Evolutionary conservation across 2,797 vertebrate genomes (phyloP).

Genomic region (Typhlichthys eigenmanni): DNA sequence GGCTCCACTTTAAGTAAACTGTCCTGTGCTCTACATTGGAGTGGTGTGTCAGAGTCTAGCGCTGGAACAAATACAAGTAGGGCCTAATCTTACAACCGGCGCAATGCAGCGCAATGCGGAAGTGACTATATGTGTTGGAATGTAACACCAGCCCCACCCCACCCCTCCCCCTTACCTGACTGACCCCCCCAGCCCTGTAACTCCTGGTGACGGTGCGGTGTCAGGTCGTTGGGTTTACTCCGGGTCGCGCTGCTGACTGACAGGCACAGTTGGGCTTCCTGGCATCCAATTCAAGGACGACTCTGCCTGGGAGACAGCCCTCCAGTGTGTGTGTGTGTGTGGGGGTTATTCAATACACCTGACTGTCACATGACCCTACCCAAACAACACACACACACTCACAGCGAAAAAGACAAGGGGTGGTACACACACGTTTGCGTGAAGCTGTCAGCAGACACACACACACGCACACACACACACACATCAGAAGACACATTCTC

Average conservation of each 20-base stretch:
- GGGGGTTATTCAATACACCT: constrained; percentile 52
- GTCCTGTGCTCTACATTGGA: too few species aligned
- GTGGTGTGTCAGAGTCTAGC: too few species aligned
- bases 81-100: too few species aligned
- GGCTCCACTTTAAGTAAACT: too few species aligned
- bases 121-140: too few species aligned
- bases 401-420: background rate
- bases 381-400: constrained; percentile 1
- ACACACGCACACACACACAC: background rate
- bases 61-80: too few species aligned
- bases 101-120: too few species aligned
- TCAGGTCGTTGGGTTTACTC: constrained; percentile 56
- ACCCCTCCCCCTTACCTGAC: too few species aligned
- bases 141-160: too few species aligned
- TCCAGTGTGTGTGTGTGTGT: constrained; percentile 46
- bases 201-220: constrained; percentile 6
- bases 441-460: constrained; percentile 3
- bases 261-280: constrained; percentile 68
- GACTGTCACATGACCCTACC: constrained; percentile 3
- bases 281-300: constrained; percentile 54
- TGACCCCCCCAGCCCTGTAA: background rate
- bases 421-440: background rate
- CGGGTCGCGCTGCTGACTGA: constrained; percentile 58
- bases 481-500: background rate
- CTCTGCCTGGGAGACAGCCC: constrained; percentile 53